Evolutionary conservation across 2,888 invertebrate species (phyloP), one percentile per base, ranked within the genome.

Genomic region (Lumbricus terrestris): DNA sequence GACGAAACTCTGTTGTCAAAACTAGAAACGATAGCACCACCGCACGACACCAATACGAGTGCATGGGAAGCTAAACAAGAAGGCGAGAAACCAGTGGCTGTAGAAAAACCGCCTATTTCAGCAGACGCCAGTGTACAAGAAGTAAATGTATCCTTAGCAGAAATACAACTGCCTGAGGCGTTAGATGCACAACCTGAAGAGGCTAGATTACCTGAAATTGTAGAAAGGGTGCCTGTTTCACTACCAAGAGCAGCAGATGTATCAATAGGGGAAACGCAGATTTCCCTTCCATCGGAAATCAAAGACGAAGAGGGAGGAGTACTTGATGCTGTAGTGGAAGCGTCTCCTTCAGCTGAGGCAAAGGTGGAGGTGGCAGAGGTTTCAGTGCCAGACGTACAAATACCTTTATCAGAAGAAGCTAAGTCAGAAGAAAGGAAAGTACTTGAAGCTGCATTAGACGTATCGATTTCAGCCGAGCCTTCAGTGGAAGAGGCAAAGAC

Each of bases 401-500:
- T 82, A 82, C 20, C 37, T 16, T 11, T 47, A 6, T 18, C 37
- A 37, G 18, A 3, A 1, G 38, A 33, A 85, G 47, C 83, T 34
- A 85, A 83, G 42, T 3, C 35, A 42, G 90, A 69, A 54, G 34
- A 82, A 89, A 18, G 35, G 29, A 15, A 89, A 38, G 35, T 54
- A 29, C 29, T 47, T 54, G 35, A 42, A 89, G 35, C 42, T 69
- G 23, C 18, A 3, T 3, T 34, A 15, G 29, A 33, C 8, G 33
- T 18, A 37, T 15, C n/a, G 16, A 33, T 47, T 42, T 69, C 89
- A 69, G 33, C n/a, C n/a, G 69, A 89, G 37, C 11, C 34, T 18
- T 6, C 54, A 42, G 38, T 88, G 42, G 90, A 88, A n/a, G 90
- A 90, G 88, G 23, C 85, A 11, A 33, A 83, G 35, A n/a, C 34